Evolutionary conservation across 2,888 invertebrate species (phyloP), one percentile per base, ranked within the genome.

Genomic region (Physocephala rufipes): DNA sequence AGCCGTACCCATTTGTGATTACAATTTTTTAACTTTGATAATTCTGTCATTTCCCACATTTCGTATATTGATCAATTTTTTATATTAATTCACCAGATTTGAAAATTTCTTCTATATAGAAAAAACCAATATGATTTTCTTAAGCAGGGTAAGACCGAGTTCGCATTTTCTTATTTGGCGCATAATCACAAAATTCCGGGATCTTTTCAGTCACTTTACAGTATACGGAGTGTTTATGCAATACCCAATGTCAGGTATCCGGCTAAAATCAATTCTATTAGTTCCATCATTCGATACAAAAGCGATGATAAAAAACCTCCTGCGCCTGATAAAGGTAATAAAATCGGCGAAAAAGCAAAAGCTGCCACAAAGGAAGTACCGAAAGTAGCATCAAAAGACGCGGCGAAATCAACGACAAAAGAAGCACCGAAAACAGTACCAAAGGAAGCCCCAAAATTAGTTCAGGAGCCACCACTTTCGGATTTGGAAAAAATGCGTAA

Each of bases 401-500:
- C n/a, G 3, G 53, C 43, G 26, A 26, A 55, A 55, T 12, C 62
- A 36, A n/a, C 4, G 55, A 24, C 13, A 55, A 36, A 55, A 13
- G 55, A 55, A 55, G n/a, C n/a, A n/a, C n/a, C n/a, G n/a, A n/a
- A 55, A 55, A 21, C n/a, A 12, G 45, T 45, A 1, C 13, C 19
- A 36, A n/a, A n/a, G n/a, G 19, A 21, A 2, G 55, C 62, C 36
- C 13, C 45, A 19, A 21, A 62, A 62, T 2, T 45, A 24, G 43
- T 2, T 9, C 36, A 21, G 3, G 43, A 59, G 24, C 16, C 36
- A 36, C 36, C 36, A 9, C 36, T 26, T 15, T 53, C 70, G 2
- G 70, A 63, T 47, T 51, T 65, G 19, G 67, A 70, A 16, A 76
- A 74, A 70, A 19, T 77, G 1, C 47, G 49, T 21, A 28, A 71